Base-by-base conservation (phyloP, 37 sponge, comb jelly and placozoan genomes). In the Halisarca cf. caerulea region DNA sequence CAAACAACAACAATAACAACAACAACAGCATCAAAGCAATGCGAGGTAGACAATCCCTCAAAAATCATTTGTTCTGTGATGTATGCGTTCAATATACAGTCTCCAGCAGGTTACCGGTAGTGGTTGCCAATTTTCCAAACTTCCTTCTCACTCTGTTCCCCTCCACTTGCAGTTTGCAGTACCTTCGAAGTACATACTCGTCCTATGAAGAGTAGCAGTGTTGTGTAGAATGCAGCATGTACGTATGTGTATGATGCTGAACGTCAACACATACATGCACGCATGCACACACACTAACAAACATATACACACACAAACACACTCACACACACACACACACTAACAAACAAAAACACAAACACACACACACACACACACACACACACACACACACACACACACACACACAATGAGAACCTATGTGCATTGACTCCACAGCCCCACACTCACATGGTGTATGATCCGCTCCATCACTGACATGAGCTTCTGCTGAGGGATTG, bases 151-250 rank as follows among this genome's bases (percentile, higher is more conserved):
- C 41, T 42, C 73, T 80, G 0, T 58, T 57, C 0, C 35, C 43
- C 8, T 40, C 61, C 2, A 90, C 3, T 2, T 44, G 59, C n/a
- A 90, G 66, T 8, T 8, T 80, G 2, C 70, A 30, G 36, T 82
- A 85, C 3, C 86, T 47, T 5, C 86, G 36, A 4, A 90, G 17
- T 18, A 82, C 53, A 35, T 90, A 90, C n/a, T 28, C 32, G 34
- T 82, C 69, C 90, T 90, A 39, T 11, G 39, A 79, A 20, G 40
- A 38, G 7, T 6, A 36, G n/a, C n/a, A n/a, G n/a, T n/a, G n/a
- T n/a, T n/a, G n/a, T 71, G 32, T 24, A 79, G 32, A 34, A 20
- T 57, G 28, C 37, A 15, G 23, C 36, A 34, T 20, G n/a, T 24
- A 21, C 2, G 9, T 28, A 27, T 24, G 20, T 55, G 27, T 14